These are phyloP conservation scores for Acrocephalus arundinaceus DNA, from an alignment of 2,113 vertebrate species.

Conservation along the genomic window DNA sequence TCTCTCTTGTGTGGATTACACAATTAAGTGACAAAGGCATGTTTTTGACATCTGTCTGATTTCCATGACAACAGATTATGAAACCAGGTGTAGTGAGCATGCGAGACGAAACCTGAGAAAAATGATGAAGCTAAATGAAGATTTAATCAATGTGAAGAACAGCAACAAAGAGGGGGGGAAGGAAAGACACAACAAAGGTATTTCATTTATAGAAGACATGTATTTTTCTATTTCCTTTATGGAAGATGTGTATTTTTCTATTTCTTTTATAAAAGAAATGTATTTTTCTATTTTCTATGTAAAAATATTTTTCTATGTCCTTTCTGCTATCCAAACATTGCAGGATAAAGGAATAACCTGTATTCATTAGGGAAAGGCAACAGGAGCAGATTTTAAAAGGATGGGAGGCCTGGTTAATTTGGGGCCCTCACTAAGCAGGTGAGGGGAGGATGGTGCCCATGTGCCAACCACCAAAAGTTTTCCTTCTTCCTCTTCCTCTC, in stretches of 20 bases:
- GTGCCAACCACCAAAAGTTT: neutral
- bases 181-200: neutral
- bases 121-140: conserved; percentile 33
- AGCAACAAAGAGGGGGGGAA: neutral
- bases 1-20: conserved; percentile 20
- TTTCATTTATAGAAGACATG: neutral
- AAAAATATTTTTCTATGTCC: neutral
- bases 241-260: neutral
- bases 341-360: neutral
- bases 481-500: neutral
- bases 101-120: neutral
- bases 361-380: neutral
- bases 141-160: conserved; percentile 27
- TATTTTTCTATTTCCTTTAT: neutral
- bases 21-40: conserved; percentile 41
- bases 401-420: neutral
- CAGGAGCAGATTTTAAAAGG: neutral
- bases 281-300: neutral
- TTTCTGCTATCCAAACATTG: neutral
- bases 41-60: conserved; percentile 71
- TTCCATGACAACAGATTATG: conserved; percentile 73
- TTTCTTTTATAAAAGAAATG: neutral
- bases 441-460: neutral
- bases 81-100: conserved; percentile 40
- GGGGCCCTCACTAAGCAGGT: neutral